Evolutionary conservation across 1,140 invertebrate species (phyloP).

Genomic region (Panagrolaimus sp.): DNA sequence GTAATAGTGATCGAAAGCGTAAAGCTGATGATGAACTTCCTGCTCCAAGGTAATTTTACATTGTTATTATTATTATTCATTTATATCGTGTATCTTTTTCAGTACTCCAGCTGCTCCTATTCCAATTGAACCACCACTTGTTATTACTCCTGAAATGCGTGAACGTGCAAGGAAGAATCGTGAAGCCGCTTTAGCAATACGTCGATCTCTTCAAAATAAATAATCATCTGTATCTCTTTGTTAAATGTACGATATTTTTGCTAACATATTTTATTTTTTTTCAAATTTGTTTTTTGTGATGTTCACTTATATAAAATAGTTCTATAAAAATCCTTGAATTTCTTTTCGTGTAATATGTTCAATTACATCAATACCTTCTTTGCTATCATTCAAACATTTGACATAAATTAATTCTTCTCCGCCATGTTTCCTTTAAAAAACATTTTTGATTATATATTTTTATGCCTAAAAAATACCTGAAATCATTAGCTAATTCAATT

Average conservation of each 20-base stretch:
- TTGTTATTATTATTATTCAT: no score
- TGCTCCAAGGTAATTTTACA: no score
- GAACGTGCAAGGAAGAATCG: neutral
- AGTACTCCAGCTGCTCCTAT: neutral
- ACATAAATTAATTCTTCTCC: conserved; percentile 2
- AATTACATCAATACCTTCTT: neutral
- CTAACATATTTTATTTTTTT: no score
- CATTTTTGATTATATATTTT: neutral
- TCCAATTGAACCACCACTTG: neutral
- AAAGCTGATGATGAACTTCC: neutral
- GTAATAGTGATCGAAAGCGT: neutral
- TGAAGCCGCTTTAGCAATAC: neutral
- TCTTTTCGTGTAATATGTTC: neutral
- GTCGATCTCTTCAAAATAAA: neutral
- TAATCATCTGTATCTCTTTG: no score
- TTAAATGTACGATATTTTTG: no score
- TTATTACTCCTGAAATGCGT: neutral
- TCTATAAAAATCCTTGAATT: neutral
- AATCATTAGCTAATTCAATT: neutral
- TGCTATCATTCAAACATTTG: conserved; percentile 1
- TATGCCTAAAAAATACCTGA: neutral
- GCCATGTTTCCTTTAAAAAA: neutral
- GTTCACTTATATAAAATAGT: no score
- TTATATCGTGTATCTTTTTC: no score
- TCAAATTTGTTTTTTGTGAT: no score